These are phyloP conservation scores for Flexamia atlantica DNA, from an alignment of 2,888 invertebrate genomes.

Conservation along the genomic window DNA sequence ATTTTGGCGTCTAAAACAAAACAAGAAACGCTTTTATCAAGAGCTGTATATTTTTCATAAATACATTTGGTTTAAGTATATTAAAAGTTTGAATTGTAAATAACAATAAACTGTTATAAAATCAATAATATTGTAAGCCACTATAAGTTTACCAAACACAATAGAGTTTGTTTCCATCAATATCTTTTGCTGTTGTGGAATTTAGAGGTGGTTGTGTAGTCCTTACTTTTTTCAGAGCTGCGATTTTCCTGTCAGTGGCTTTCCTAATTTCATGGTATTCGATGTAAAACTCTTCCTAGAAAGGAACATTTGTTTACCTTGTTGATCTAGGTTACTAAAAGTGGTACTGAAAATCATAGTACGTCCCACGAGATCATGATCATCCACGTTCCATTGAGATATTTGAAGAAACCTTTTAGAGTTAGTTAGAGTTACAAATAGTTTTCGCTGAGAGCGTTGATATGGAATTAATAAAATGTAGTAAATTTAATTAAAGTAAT, in stretches of 20 bases:
- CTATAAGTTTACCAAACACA: background rate
- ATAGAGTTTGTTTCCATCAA: background rate
- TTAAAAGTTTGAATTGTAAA: too few relatives aligned
- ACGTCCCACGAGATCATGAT: too few relatives aligned
- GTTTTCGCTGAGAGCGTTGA: too few relatives aligned
- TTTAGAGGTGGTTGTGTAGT: background rate
- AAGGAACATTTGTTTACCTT: background rate
- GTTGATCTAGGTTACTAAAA: background rate
- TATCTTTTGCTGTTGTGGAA: constrained; percentile 1
- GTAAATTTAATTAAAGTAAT: too few relatives aligned
- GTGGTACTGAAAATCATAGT: too few relatives aligned
- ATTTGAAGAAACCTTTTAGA: too few relatives aligned
- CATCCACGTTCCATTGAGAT: too few relatives aligned
- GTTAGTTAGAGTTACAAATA: too few relatives aligned
- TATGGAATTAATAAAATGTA: too few relatives aligned
- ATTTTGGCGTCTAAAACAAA: constrained; percentile 26
- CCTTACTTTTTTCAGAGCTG: constrained; percentile 36
- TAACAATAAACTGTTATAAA: too few relatives aligned
- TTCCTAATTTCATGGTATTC: constrained; percentile 34
- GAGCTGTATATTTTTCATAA: background rate
- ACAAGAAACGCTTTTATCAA: background rate
- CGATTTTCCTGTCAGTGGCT: constrained; percentile 13
- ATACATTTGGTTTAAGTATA: background rate
- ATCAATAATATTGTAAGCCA: background rate
- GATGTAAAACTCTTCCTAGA: constrained; percentile 30